These are phyloP conservation scores for Lerema accius DNA, from an alignment of 1,140 invertebrate genomes.

Conservation along the genomic window DNA sequence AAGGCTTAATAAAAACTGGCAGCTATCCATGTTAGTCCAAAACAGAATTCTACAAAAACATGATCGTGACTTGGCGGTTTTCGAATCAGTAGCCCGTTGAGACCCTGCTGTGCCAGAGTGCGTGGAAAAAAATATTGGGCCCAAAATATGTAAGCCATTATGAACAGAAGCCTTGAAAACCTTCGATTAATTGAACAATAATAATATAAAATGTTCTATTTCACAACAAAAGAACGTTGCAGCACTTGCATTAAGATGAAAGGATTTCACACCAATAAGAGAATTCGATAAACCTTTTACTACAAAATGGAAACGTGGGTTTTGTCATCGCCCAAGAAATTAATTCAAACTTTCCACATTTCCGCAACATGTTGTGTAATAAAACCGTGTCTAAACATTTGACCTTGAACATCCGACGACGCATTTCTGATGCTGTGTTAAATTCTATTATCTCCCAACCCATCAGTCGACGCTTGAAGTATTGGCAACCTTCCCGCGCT, in stretches of 20 bases:
- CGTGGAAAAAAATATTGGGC: neutral
- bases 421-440: constrained; percentile 12
- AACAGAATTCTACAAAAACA: neutral
- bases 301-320: neutral
- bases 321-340: neutral
- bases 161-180: no score
- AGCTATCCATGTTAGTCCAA: constrained; percentile 1
- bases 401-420: constrained; percentile 13
- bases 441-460: constrained; percentile 22
- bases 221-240: neutral
- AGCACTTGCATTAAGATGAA: neutral
- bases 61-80: neutral
- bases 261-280: neutral
- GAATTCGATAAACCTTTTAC: neutral
- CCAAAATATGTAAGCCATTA: neutral
- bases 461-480: constrained; percentile 11
- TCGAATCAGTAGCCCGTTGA: constrained; percentile 1
- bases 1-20: neutral
- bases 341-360: neutral
- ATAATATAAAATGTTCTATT: neutral
- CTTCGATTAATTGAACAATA: no score
- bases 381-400: constrained; percentile 2
- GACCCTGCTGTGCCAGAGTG: neutral
- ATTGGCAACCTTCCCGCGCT: constrained; percentile 29
- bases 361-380: neutral